Evolutionary conservation across 2,797 vertebrate species (phyloP).

Genomic region (Dermochelys coriacea): DNA sequence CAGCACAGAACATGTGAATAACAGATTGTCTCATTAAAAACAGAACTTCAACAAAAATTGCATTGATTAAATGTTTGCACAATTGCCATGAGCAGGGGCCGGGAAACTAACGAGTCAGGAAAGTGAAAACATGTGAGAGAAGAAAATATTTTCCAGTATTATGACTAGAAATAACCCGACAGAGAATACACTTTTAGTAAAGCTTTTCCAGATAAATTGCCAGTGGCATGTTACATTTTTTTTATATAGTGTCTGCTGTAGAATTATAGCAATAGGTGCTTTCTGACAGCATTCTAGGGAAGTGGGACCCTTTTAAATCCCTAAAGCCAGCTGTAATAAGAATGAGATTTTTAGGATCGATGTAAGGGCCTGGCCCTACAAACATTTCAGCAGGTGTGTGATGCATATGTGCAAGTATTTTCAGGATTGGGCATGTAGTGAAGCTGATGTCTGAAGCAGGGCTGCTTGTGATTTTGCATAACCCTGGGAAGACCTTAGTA

Average conservation of each 20-base stretch:
- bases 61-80: constrained; percentile 28
- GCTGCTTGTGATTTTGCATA: not conserved
- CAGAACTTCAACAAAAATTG: not conserved
- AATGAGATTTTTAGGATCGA: not conserved
- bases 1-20: not conserved
- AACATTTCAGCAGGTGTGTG: not conserved
- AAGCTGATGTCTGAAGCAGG: not conserved
- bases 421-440: not conserved
- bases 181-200: not conserved
- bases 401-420: not conserved
- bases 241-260: not conserved
- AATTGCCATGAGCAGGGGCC: not conserved
- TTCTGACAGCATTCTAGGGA: not conserved
- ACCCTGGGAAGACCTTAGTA: not conserved
- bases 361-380: not conserved
- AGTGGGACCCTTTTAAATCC: not conserved
- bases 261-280: not conserved
- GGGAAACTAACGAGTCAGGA: not conserved
- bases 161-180: not conserved
- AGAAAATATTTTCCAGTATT: not conserved
- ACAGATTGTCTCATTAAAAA: constrained; percentile 16
- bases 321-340: not conserved
- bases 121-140: not conserved
- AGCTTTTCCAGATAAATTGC: not conserved
- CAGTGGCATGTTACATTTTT: not conserved